phyloP scores from a whole-genome alignment of 2,888 invertebrate species.

The Germaria angustata region DNA sequence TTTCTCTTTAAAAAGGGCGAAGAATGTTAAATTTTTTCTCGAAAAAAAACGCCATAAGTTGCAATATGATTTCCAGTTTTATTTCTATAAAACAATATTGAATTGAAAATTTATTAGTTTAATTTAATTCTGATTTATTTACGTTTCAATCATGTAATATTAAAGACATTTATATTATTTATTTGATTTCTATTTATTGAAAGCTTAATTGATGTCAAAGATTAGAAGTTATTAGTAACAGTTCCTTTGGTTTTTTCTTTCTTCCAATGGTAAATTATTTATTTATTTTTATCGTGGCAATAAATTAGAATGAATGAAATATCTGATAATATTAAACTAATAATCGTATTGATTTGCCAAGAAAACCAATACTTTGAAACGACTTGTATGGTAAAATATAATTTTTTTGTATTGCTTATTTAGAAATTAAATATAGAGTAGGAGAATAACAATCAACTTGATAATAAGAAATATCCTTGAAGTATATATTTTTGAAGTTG shows the following conservation, averaged over 20 bases:
- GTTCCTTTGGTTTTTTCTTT: background rate
- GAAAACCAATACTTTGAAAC: background rate
- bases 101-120: background rate
- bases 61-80: too few species aligned
- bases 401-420: conserved; percentile 5
- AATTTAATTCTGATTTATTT: background rate
- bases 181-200: conserved; percentile 14
- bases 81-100: too few species aligned
- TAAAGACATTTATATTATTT: background rate
- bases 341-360: conserved; percentile 5
- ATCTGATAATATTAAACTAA: background rate
- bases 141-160: background rate
- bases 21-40: too few species aligned
- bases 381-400: background rate
- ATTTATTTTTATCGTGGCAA: background rate
- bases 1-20: too few species aligned
- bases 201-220: background rate
- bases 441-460: too few species aligned
- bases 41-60: too few species aligned
- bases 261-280: background rate
- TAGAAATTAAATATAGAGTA: background rate
- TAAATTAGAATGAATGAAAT: conserved; percentile 11
- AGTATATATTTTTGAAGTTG: too few species aligned
- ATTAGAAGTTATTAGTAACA: background rate
- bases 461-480: too few species aligned